Base-by-base conservation (phyloP, 2,113 vertebrate genomes). In the Myotis brandtii region DNA sequence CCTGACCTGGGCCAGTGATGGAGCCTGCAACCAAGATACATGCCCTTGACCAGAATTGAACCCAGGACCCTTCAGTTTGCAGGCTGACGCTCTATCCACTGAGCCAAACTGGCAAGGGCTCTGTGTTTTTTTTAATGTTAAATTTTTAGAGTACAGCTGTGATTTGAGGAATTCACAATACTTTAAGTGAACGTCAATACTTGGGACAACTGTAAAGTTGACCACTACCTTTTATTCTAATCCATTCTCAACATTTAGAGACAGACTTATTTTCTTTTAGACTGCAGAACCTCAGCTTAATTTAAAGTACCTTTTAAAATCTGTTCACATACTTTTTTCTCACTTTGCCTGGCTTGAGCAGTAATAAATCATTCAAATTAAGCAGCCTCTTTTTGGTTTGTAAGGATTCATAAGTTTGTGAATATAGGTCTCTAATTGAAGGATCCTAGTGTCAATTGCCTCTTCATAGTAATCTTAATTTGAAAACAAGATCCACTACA, bases 391-490 rank as follows among this genome's bases (percentile, higher is more conserved):
- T 85, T 34, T 76, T 52, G 37, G 6, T 52, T 23, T 64, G 34
- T 46, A 30, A 54, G 34, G 93, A 62, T 79, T 69, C 50, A 81
- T 50, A 62, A 59, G 25, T 62, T 72, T 70, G 48, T 84, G 79
- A 72, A n/a, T 62, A 46, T 54, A 70, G 48, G 59, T 77, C 69
- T 93, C 17, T 93, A 70, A 43, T 52, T 23, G 72, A 89, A 64
- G 52, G n/a, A 34, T 77, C 30, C 13, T 72, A 14, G 23, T 50
- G 17, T 76, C 27, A 6, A 0, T 69, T 95, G 50, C 50, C 50
- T 59, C 37, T 21, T 95, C n/a, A 40, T 73, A 72, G 37, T 43
- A 67, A 72, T 67, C n/a, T 89, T 88, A 62, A 92, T 88, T 88
- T 83, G 59, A 67, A 88, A 92, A 95, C n/a, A 89, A 6, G 52